These are phyloP conservation scores for Lepus timidus DNA, from an alignment of 2,113 vertebrate species.

Conservation along the genomic window DNA sequence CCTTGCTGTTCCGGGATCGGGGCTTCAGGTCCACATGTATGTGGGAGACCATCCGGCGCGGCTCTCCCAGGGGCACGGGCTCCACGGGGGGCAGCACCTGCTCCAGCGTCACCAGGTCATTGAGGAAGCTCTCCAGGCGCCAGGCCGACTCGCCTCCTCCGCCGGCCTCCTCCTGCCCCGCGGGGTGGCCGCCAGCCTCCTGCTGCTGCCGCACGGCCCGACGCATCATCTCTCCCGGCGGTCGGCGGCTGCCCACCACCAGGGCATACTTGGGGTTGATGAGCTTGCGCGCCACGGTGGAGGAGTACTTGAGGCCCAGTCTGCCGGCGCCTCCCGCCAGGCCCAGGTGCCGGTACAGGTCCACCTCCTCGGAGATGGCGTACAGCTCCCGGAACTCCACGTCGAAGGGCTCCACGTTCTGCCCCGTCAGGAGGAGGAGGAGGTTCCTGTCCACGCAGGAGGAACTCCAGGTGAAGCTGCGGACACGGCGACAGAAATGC, in stretches of 20 bases:
- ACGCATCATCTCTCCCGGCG: slow-evolving; percentile 88
- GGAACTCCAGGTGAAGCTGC: slow-evolving; percentile 95
- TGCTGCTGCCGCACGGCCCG: slow-evolving; percentile 83
- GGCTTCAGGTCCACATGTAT: slow-evolving; percentile 78
- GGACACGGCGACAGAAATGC: slow-evolving; percentile 27
- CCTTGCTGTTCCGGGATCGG: slow-evolving; percentile 81
- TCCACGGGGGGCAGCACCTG: slow-evolving; percentile 87
- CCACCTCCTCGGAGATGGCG: slow-evolving; percentile 93
- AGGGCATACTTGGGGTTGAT: slow-evolving; percentile 96
- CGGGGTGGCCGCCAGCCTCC: slow-evolving; percentile 55
- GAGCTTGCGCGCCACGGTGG: slow-evolving; percentile 94
- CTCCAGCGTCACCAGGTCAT: slow-evolving; percentile 87
- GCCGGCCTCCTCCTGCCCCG: slow-evolving; percentile 82
- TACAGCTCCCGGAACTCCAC: slow-evolving; percentile 96
- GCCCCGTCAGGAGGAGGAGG: slow-evolving; percentile 94
- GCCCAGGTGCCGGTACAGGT: slow-evolving; percentile 92
- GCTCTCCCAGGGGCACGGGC: slow-evolving; percentile 74
- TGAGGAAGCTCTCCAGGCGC: slow-evolving; percentile 87
- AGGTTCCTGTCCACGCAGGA: slow-evolving; percentile 95
- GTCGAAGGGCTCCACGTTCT: slow-evolving; percentile 95
- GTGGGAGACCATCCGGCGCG: slow-evolving; percentile 66
- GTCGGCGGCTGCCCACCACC: slow-evolving; percentile 85
- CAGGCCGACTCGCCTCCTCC: slow-evolving; percentile 83
- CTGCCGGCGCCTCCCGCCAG: slow-evolving; percentile 81
- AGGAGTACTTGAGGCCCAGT: slow-evolving; percentile 77